Percentiles rank a stretch among this genome's conserved stretches.
Conservation (phyloP, 1,140 invertebrate species). For the Zaprionus africanus region DNA sequence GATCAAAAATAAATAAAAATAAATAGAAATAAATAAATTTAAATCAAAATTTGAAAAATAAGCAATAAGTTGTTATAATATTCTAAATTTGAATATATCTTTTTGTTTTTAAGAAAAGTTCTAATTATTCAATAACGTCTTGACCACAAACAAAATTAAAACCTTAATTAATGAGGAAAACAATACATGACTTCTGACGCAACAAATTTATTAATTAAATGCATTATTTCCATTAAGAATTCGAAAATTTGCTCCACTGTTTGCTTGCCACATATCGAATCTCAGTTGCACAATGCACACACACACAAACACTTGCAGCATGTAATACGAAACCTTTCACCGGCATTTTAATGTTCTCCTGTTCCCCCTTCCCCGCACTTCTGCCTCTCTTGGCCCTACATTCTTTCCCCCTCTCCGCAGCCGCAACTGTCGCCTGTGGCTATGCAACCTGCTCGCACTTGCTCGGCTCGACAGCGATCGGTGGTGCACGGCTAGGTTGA, state of each 20-base stretch:
- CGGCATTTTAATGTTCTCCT: slow-evolving; percentile 40
- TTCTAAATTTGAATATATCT: too few species aligned
- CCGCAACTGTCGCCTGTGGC: slow-evolving; percentile 25
- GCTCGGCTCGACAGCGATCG: slow-evolving; percentile 21
- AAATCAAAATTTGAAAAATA: too few species aligned
- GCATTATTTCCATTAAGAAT: not conserved
- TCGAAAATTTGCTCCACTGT: not conserved
- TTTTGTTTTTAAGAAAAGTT: too few species aligned
- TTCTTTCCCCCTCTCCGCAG: not conserved
- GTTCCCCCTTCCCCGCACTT: not conserved
- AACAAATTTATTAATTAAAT: not conserved
- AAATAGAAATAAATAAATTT: too few species aligned
- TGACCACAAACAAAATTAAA: too few species aligned
- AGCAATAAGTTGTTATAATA: too few species aligned
- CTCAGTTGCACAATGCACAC: slow-evolving; percentile 71
- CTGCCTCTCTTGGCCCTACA: not conserved
- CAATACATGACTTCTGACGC: too few species aligned
- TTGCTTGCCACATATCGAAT: slow-evolving; percentile 59
- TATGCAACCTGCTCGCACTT: slow-evolving; percentile 65
- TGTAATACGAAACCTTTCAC: slow-evolving; percentile 79
- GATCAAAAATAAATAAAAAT: too few species aligned
- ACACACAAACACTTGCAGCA: slow-evolving; percentile 12
- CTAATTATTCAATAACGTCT: too few species aligned
- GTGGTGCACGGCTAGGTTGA: not conserved
- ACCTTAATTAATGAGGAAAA: too few species aligned